Evolutionary conservation across 2,888 invertebrate species (phyloP).

Genomic region (Parnassius glacialis): DNA sequence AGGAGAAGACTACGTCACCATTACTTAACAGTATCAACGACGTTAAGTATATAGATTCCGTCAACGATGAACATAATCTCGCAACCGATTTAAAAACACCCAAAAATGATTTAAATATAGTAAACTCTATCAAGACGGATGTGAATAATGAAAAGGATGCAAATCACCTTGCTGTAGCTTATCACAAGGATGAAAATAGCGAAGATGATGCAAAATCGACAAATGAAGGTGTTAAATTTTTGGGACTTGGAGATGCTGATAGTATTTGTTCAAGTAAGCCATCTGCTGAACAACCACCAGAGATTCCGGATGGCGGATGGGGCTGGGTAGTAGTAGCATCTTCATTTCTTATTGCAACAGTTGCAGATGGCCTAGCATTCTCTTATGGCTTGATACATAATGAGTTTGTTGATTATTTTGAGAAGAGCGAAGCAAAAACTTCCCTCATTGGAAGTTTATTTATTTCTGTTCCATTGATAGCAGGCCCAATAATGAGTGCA

Average conservation of each 20-base stretch:
- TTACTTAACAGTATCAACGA: conserved; percentile 58
- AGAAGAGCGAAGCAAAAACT: conserved; percentile 89
- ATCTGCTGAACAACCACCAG: conserved; percentile 68
- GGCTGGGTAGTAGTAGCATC: conserved; percentile 95
- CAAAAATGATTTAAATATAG: conserved; percentile 62
- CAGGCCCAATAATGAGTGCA: conserved; percentile 91
- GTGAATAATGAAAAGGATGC: conserved; percentile 40
- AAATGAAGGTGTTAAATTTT: conserved; percentile 76
- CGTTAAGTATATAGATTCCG: conserved; percentile 62
- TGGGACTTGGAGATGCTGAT: conserved; percentile 75
- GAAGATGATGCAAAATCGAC: conserved; percentile 70
- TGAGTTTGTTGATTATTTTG: conserved; percentile 88
- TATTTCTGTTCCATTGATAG: conserved; percentile 92
- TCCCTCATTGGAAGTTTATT: conserved; percentile 94
- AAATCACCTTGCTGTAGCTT: conserved; percentile 53
- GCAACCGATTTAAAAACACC: conserved; percentile 46
- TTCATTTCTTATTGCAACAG: conserved; percentile 91
- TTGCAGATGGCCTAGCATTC: conserved; percentile 96
- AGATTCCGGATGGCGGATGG: conserved; percentile 93
- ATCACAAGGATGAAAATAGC: conserved; percentile 49
- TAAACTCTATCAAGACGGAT: conserved; percentile 67
- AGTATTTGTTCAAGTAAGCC: conserved; percentile 70
- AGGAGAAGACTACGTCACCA: conserved; percentile 74
- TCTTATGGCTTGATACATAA: conserved; percentile 94
- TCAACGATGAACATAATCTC: conserved; percentile 52